Conservation (phyloP, 1,140 invertebrate species). For the Trichonephila clavipes region DNA sequence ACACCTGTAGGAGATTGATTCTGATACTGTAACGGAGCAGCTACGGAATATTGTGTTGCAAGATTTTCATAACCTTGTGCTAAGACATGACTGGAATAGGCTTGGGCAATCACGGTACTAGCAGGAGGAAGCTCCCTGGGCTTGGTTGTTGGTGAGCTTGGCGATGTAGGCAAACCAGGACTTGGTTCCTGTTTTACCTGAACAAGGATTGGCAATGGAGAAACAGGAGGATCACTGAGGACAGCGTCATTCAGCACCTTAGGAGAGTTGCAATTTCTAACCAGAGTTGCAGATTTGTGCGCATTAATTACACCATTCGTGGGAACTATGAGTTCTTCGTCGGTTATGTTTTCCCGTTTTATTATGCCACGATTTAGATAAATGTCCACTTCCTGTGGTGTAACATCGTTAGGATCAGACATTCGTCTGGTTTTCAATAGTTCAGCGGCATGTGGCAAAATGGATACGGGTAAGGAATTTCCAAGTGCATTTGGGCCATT, state of each 20-base stretch:
- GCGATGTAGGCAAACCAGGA: constrained; percentile 33
- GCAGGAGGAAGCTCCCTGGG: constrained; percentile 43
- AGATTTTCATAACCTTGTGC: constrained; percentile 54
- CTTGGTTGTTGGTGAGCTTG: constrained; percentile 36
- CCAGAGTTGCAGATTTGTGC: constrained; percentile 28
- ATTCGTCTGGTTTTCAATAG: constrained; percentile 11
- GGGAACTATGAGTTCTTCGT: constrained; percentile 39
- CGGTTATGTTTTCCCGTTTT: constrained; percentile 38
- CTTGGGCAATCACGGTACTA: constrained; percentile 63
- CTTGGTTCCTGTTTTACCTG: constrained; percentile 58
- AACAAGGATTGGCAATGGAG: constrained; percentile 54
- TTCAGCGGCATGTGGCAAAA: constrained; percentile 56
- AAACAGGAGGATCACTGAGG: constrained; percentile 11
- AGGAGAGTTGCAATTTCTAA: constrained; percentile 26
- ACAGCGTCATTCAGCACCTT: constrained; percentile 5
- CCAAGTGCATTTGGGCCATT: not conserved
- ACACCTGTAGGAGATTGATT: not conserved
- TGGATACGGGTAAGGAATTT: constrained; percentile 29
- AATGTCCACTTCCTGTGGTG: constrained; percentile 57
- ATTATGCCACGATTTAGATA: constrained; percentile 37
- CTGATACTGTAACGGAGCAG: constrained; percentile 36
- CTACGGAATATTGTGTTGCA: constrained; percentile 54
- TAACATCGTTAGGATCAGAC: constrained; percentile 23
- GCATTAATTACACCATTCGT: constrained; percentile 19
- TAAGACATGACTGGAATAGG: constrained; percentile 58